These are phyloP conservation scores for Carettochelys insculpta DNA, from an alignment of 2,113 vertebrate genomes.

Conservation along the genomic window DNA sequence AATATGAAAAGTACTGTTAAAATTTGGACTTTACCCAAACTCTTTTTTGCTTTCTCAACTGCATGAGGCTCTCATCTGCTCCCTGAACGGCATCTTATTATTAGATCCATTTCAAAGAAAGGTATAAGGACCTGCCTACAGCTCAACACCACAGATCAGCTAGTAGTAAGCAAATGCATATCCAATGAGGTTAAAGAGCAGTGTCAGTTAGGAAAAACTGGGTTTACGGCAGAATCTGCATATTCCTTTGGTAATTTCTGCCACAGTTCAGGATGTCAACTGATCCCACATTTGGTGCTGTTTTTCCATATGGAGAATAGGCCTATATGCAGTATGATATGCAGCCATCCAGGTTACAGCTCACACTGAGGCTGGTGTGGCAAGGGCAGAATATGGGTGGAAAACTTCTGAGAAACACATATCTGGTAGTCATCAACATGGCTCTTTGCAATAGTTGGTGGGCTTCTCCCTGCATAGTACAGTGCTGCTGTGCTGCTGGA, in stretches of 20 bases:
- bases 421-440: not conserved
- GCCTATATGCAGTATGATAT: not conserved
- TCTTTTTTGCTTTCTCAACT: conserved; percentile 53
- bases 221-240: not conserved
- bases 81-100: not conserved
- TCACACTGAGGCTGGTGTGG: not conserved
- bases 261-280: not conserved
- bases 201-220: not conserved
- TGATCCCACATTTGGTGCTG: not conserved
- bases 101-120: not conserved
- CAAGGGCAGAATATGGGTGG: not conserved
- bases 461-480: not conserved
- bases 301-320: not conserved
- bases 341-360: not conserved
- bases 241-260: not conserved
- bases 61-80: conserved; percentile 51
- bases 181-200: not conserved
- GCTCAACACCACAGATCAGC: no score
- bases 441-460: not conserved
- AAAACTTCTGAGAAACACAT: not conserved
- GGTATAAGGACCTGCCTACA: not conserved
- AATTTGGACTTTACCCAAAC: conserved; percentile 46
- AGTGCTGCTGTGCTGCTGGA: not conserved
- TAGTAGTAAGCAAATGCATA: no score
- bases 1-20: conserved; percentile 30